A percentile compares a stretch with the other conserved stretches of the same genome.
Evolutionary conservation across 1,140 invertebrate genomes (phyloP).

Genomic region (Neuroterus valhalla): DNA sequence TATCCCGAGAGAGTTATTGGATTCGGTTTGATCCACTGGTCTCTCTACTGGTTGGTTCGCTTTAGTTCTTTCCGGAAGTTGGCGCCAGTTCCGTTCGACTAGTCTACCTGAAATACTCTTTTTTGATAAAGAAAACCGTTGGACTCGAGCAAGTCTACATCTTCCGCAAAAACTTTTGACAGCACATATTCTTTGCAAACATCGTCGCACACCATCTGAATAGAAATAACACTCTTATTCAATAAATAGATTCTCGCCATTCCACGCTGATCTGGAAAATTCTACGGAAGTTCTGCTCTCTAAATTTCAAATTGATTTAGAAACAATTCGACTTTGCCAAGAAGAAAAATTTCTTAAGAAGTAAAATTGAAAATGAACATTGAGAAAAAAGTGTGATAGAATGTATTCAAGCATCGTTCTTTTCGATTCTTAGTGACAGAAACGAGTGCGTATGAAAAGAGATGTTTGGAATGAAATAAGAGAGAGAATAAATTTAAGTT

Average conservation of each 20-base stretch:
- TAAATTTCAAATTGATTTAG: too few relatives aligned
- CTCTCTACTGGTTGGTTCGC: slow-evolving; percentile 39
- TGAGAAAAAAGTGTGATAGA: too few relatives aligned
- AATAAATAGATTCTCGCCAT: slow-evolving; percentile 5
- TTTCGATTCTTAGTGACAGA: too few relatives aligned
- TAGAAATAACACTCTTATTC: background rate
- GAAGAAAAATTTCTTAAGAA: too few relatives aligned
- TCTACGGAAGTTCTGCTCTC: background rate
- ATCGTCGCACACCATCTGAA: slow-evolving; percentile 13
- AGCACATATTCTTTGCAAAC: slow-evolving; percentile 17
- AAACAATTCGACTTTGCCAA: too few relatives aligned
- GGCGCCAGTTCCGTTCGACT: background rate
- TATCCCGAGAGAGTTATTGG: slow-evolving; percentile 70
- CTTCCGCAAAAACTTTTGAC: slow-evolving; percentile 12
- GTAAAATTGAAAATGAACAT: too few relatives aligned
- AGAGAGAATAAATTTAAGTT: too few relatives aligned
- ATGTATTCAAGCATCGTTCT: too few relatives aligned
- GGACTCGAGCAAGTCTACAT: slow-evolving; percentile 16
- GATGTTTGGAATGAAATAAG: too few relatives aligned
- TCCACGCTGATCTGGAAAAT: background rate
- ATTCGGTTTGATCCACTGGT: slow-evolving; percentile 69
- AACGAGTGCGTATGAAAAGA: too few relatives aligned
- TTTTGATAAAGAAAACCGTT: slow-evolving; percentile 18
- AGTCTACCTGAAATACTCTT: background rate
- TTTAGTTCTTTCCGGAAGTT: slow-evolving; percentile 31